Conservation (phyloP, 2,797 vertebrate species). For the Diglossa cyanea region DNA sequence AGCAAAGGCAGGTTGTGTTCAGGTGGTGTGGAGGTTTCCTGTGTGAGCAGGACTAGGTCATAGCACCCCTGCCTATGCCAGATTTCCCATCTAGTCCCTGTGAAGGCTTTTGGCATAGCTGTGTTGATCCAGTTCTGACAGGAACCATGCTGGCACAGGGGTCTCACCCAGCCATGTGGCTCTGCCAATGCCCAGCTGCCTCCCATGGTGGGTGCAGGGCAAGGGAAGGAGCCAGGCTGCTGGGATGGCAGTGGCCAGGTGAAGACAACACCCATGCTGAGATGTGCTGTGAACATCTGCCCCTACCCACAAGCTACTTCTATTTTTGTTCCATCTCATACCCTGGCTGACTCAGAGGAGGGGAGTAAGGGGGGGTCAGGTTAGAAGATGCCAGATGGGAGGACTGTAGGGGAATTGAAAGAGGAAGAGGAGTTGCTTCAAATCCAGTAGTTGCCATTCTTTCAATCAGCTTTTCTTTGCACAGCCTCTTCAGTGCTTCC, state of each 20-base stretch:
- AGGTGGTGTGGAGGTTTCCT: not conserved
- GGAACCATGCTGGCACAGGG: rapidly evolving
- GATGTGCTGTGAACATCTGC: not conserved
- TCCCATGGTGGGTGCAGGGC: not conserved
- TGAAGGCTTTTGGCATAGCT: rapidly evolving
- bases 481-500: not conserved
- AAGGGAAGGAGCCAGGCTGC: not conserved
- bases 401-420: not conserved
- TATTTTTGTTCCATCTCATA: not conserved
- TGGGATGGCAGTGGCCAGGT: not conserved
- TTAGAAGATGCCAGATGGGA: not conserved
- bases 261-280: not conserved
- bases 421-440: not conserved
- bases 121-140: not conserved
- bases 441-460: not conserved
- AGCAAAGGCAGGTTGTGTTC: not conserved
- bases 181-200: not conserved
- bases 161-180: not conserved
- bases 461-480: not conserved
- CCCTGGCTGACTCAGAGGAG: constrained; percentile 10
- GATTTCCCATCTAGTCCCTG: not conserved
- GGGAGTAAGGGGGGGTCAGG: not conserved
- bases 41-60: rapidly evolving
- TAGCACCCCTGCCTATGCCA: not conserved
- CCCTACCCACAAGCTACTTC: constrained; percentile 3